Evolutionary conservation across 2,113 vertebrate genomes (phyloP), one percentile per base, ranked within the genome.

Genomic region (Phyllostomus hastatus): DNA sequence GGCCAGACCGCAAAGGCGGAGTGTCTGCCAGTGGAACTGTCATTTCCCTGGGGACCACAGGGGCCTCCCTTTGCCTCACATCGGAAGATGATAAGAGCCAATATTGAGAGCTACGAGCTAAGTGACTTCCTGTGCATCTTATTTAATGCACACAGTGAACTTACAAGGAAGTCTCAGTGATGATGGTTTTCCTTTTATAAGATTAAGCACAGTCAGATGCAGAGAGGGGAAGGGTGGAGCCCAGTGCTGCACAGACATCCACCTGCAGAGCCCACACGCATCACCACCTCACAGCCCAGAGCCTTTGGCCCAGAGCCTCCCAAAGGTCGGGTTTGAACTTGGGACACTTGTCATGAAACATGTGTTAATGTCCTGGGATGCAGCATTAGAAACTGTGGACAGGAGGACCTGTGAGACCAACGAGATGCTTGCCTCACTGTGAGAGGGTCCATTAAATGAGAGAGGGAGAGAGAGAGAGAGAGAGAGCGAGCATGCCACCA

Each of bases 211-310:
- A 8, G 16, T 43, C n/a, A 33, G 64, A 43, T 1, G 0, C 41
- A 41, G 83, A 83, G 43, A 31, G 10, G 70, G 28, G 7, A 14
- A 4, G 26, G 19, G 43, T 5, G 41, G 10, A 66, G 54, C 54
- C 76, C 28, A 14, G 48, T 4, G 3, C 9, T 9, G 1, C 20
- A 6, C 17, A 17, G 73, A 50, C 4, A 0, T 14, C 12, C 4
- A 9, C 6, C 54, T 67, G 50, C 46, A 9, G 12, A 33, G 28
- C 54, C 64, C 50, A 2, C 0, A 0, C 5, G 12, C 3, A 33
- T 10, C 8, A 19, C 28, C 11, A 1, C 54, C 54, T 57, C 22
- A 24, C 20, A 57, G 54, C 20, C 54, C 54, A 57, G 54, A 24
- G 54, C 54, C 54, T 57, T 57, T 57, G 1, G 24, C n/a, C 52